A percentile compares a stretch with the other conserved stretches of the same genome.
Conservation (phyloP, 2,888 invertebrate species). For the Gastrophysa polygoni region DNA sequence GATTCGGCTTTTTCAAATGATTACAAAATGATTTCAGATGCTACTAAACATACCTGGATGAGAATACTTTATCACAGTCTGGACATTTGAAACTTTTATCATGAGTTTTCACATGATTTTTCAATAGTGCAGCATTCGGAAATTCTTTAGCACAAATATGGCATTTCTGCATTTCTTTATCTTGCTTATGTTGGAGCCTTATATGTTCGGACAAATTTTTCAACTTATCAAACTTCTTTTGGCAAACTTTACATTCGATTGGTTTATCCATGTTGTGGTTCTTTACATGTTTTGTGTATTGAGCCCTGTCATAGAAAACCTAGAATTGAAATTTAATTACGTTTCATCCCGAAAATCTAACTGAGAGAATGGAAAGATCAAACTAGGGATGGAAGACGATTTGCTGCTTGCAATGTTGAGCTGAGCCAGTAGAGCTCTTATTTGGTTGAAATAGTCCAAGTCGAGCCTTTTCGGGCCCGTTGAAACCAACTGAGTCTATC, state of each 20-base stretch:
- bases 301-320: conserved; percentile 46
- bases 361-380: not conserved
- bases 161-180: conserved; percentile 62
- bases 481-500: no score
- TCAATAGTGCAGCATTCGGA: conserved; percentile 59
- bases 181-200: conserved; percentile 59
- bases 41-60: conserved; percentile 38
- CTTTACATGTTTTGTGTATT: conserved; percentile 44
- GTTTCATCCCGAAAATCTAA: no score
- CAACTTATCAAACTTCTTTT: conserved; percentile 44
- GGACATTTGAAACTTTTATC: conserved; percentile 56
- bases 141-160: conserved; percentile 62
- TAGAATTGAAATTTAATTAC: no score
- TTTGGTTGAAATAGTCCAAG: no score
- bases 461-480: no score
- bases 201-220: conserved; percentile 49
- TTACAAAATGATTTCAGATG: not conserved
- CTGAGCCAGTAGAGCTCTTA: no score
- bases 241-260: conserved; percentile 43
- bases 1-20: conserved; percentile 40
- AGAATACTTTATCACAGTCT: conserved; percentile 44
- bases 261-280: conserved; percentile 43
- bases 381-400: no score
- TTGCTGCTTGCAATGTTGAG: no score
- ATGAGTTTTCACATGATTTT: conserved; percentile 61